Percentiles rank a stretch among this genome's conserved stretches.
Conservation (phyloP, 2,797 vertebrate genomes). For the Rhinatrema bivittatum region DNA sequence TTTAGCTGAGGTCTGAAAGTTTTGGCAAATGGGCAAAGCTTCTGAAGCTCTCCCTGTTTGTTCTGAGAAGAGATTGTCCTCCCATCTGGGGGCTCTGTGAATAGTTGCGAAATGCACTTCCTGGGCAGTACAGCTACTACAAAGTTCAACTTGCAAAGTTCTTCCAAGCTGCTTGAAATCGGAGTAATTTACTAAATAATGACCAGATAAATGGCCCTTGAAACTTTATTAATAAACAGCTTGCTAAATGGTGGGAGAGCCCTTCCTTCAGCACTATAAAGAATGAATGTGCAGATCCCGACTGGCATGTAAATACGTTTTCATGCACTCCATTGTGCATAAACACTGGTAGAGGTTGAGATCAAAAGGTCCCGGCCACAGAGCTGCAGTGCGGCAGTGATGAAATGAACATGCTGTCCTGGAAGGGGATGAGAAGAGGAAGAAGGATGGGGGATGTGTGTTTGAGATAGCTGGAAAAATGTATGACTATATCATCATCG, state of each 20-base stretch:
- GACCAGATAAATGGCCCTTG: slow-evolving; percentile 44
- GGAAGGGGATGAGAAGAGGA: too few relatives aligned
- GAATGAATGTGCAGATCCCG: too few relatives aligned
- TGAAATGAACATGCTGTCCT: slow-evolving; percentile 42
- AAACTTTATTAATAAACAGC: slow-evolving; percentile 63
- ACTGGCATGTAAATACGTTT: slow-evolving; percentile 34
- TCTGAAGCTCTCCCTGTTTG: too few relatives aligned
- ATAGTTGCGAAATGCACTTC: too few relatives aligned
- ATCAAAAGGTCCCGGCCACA: slow-evolving; percentile 46
- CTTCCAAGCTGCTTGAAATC: slow-evolving; percentile 34
- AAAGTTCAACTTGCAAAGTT: slow-evolving; percentile 34
- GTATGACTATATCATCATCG: too few relatives aligned
- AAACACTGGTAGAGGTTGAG: slow-evolving; percentile 48
- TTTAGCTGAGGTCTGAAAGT: too few relatives aligned
- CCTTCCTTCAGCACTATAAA: too few relatives aligned
- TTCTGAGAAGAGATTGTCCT: too few relatives aligned
- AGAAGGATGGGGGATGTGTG: slow-evolving; percentile 28
- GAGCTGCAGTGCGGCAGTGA: slow-evolving; percentile 30
- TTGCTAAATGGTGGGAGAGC: slow-evolving; percentile 46
- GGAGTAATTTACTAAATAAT: slow-evolving; percentile 47
- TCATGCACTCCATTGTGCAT: slow-evolving; percentile 37
- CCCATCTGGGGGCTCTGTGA: too few relatives aligned
- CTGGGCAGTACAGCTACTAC: too few relatives aligned
- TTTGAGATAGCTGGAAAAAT: slow-evolving; percentile 40
- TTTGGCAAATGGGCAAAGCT: too few relatives aligned